These are phyloP conservation scores for Pristiophorus japonicus DNA, from an alignment of 2,113 vertebrate species.

Conservation along the genomic window DNA sequence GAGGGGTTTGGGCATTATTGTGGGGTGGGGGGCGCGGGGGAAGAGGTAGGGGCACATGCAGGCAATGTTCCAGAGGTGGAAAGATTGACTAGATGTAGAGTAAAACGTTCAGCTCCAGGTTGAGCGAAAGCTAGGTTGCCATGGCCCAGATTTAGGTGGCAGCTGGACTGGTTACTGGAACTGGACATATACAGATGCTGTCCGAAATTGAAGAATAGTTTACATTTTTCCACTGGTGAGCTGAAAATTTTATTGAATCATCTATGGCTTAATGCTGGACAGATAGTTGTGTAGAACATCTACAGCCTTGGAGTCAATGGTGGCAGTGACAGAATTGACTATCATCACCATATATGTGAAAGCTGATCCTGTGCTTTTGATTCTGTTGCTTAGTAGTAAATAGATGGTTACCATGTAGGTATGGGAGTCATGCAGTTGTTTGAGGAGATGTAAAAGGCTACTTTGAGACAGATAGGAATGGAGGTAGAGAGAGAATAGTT, in stretches of 20 bases:
- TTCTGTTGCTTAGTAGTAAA: neutral
- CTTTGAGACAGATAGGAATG: neutral
- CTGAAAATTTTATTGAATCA: too few species aligned
- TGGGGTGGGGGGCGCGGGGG: neutral
- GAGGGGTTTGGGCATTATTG: neutral
- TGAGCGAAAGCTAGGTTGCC: too few species aligned
- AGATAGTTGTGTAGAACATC: neutral
- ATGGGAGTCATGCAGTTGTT: neutral
- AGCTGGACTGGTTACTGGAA: too few species aligned
- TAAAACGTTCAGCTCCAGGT: too few species aligned
- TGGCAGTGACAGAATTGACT: neutral
- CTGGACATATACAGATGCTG: too few species aligned
- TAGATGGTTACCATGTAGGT: neutral
- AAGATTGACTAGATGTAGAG: neutral
- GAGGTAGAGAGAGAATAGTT: neutral
- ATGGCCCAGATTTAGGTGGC: too few species aligned
- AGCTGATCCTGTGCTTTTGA: neutral
- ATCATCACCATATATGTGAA: neutral
- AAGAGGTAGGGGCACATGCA: neutral
- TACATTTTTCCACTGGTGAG: neutral
- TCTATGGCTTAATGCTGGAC: neutral
- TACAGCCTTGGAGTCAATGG: neutral
- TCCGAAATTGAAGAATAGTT: neutral
- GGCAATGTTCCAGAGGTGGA: neutral
- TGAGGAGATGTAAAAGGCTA: neutral